Evolutionary conservation across 2,888 invertebrate species (phyloP), one percentile per base, ranked within the genome.

Genomic region (Mythimna loreyi): DNA sequence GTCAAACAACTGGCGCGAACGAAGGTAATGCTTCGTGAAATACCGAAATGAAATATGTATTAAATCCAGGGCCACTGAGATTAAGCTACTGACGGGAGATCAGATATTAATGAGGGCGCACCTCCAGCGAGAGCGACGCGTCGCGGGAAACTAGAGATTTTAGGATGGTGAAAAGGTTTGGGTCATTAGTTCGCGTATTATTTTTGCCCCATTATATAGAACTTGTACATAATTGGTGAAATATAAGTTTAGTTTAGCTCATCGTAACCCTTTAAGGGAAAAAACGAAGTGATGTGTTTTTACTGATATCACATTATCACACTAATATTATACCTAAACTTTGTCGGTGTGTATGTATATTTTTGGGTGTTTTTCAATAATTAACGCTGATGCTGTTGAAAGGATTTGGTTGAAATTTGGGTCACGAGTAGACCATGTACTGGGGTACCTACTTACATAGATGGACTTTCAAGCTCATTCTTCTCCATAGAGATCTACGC

Each of bases 31-130:
- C 91, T 85, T 90, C 86, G 91, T 89, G 90, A 91, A 93, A 93
- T 93, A 93, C 93, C 91, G 91, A 95, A 94, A 94, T 94, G 93
- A 94, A 94, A 95, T 94, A 94, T 93, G 94, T 94, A 94, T 95
- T 94, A 94, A 94, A 93, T 90, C 92, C 89, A 91, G 88, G 91
- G 88, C 88, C 89, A 89, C 89, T 85, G 88, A 90, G 92, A 93
- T 94, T 92, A 93, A 92, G 92, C 88, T 84, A 86, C 81, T 87
- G 87, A 85, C 85, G 86, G 85, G 79, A 88, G 89, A 92, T 91
- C 90, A 90, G 91, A 92, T 94, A 93, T 93, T 92, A 92, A 89
- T 78, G 86, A 82, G 70, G 80, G 67, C 23, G 23, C 71, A 16
- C 16, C 4, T 72, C 86, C 90, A 89, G 56, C 60, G 56, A 4